These are phyloP conservation scores for Nebria salina DNA, from an alignment of 2,888 invertebrate genomes.

Conservation along the genomic window DNA sequence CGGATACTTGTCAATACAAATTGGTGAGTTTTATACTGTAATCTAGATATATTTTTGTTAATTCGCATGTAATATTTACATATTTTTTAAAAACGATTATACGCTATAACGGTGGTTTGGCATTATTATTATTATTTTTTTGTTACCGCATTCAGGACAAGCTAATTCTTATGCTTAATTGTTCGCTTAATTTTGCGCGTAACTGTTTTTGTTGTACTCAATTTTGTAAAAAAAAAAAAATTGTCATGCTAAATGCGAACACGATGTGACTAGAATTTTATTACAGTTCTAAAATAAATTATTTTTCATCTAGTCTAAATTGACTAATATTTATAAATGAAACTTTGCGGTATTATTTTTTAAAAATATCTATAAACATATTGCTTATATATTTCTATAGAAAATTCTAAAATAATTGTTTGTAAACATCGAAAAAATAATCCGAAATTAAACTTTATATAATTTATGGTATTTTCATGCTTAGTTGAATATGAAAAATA, in stretches of 20 bases:
- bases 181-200: neutral
- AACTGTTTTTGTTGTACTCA: conserved; percentile 1
- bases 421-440: no score
- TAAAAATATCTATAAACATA: no score
- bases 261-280: neutral
- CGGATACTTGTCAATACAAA: neutral
- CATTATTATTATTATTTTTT: neutral
- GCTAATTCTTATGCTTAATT: neutral
- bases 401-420: no score
- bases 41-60: neutral
- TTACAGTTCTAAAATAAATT: neutral
- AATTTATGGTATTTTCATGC: conserved; percentile 14
- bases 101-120: neutral
- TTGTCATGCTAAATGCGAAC: neutral
- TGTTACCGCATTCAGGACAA: neutral
- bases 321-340: no score
- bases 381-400: no score
- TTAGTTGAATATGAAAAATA: conserved; percentile 17
- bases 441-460: no score
- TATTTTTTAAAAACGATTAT: neutral
- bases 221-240: neutral
- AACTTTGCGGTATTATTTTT: no score
- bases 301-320: neutral
- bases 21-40: neutral
- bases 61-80: neutral